Conservation (phyloP, 1,140 invertebrate genomes). For the Drosophila setifemur region DNA sequence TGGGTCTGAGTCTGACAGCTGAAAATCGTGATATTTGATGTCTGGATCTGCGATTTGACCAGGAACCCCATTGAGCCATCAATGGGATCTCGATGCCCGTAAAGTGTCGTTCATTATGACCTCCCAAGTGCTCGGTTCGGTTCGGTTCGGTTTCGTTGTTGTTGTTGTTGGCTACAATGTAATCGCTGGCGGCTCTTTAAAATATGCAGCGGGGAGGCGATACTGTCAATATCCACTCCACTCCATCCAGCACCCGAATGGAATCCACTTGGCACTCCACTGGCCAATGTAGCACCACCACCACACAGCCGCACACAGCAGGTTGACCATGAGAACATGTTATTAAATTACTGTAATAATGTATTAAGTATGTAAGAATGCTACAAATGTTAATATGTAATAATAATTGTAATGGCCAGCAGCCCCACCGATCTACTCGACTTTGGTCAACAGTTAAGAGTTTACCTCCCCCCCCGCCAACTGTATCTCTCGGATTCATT, state of each 20-base stretch:
- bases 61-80: slow-evolving; percentile 48
- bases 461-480: not conserved
- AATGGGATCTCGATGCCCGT: slow-evolving; percentile 52
- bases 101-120: slow-evolving; percentile 72
- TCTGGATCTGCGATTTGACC: slow-evolving; percentile 50
- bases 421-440: slow-evolving; percentile 36
- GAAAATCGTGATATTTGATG: slow-evolving; percentile 78
- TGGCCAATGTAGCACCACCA: slow-evolving; percentile 3
- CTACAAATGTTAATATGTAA: slow-evolving; percentile 80
- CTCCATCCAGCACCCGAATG: slow-evolving; percentile 16
- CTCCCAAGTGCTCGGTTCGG: slow-evolving; percentile 24
- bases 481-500: slow-evolving; percentile 24
- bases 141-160: slow-evolving; percentile 10
- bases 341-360: slow-evolving; percentile 82
- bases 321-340: slow-evolving; percentile 82
- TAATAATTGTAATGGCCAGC: slow-evolving; percentile 76
- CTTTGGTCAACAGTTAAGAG: slow-evolving; percentile 36
- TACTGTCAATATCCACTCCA: slow-evolving; percentile 45
- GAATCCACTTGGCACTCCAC: slow-evolving; percentile 40
- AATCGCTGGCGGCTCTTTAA: slow-evolving; percentile 70
- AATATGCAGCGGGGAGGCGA: slow-evolving; percentile 59
- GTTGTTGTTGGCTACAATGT: slow-evolving; percentile 52
- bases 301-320: slow-evolving; percentile 40
- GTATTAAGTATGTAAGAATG: slow-evolving; percentile 82
- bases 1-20: slow-evolving; percentile 52